Base-by-base conservation (phyloP, 2,797 vertebrate genomes). In the Hirundo rustica region DNA sequence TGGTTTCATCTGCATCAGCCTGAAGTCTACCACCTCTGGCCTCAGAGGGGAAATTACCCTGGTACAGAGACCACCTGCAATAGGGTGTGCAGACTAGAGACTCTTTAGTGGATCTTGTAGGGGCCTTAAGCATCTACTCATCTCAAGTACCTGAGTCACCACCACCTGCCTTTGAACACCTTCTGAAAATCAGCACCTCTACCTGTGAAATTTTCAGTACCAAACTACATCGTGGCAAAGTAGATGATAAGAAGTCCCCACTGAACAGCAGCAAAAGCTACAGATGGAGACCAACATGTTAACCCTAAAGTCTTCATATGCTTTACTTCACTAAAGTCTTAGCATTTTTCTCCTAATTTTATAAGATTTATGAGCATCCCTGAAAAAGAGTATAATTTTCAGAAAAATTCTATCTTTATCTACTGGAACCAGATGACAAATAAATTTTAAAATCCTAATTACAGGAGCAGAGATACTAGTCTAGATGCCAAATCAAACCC, bases 361-460 rank as follows among this genome's bases (percentile, higher is more conserved):
- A 53, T 25, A 68, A 71, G 71, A 90, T 48, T 50, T 72, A 83
- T 50, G 10, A 75, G 71, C 26, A 80, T 3, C 7, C 34, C 78
- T 94, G 58, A 82, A 93, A 86, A 95, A 18, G 10, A 93, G 30
- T 85, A 84, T 61, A 3, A 86, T 94, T 92, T 96, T 79, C 87
- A 66, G 79, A 81, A 72, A 95, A 88, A 77, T n/a, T 90, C 23
- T 86, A 44, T 65, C 62, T 93, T 77, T 84, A 80, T 85, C 71
- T 92, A 45, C 22, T 38, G 36, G 17, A 89, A 94, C 6, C 8
- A 95, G 74, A 90, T 95, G n/a, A 95, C 29, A 96, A 95, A 96
- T 85, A 48, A 92, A 84, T 86, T 94, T 90, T 62, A 62, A 91
- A 96, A 88, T 82, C 23, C 80, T 95, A 96, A 97, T 94, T 96